These are phyloP conservation scores for Acrocephalus kingi DNA, from an alignment of 2,113 vertebrate genomes.

Conservation along the genomic window DNA sequence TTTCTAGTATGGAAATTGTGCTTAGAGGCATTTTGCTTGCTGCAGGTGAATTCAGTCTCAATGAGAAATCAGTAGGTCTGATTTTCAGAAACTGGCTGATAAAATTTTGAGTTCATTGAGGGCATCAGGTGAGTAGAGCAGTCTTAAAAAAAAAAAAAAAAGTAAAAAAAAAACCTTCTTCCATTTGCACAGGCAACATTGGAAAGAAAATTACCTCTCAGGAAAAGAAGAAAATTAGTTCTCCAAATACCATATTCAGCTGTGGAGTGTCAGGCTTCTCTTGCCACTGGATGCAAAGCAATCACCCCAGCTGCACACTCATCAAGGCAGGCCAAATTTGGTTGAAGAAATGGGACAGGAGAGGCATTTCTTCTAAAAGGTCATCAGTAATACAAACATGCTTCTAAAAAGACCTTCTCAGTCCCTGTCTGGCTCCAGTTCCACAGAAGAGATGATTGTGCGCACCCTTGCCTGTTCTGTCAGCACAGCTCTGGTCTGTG, in stretches of 20 bases:
- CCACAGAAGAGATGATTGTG: not conserved
- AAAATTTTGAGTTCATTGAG: not conserved
- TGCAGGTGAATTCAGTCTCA: not conserved
- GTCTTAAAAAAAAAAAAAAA: not conserved
- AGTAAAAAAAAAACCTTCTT: not conserved
- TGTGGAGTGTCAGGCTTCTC: not conserved
- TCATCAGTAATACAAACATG: constrained; percentile 18
- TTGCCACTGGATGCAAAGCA: not conserved
- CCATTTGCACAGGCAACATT: not conserved
- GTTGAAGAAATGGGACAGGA: not conserved
- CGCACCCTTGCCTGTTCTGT: not conserved
- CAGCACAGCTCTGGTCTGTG: not conserved
- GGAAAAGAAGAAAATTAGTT: not conserved
- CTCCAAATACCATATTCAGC: not conserved
- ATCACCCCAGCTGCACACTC: not conserved
- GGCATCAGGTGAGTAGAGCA: not conserved
- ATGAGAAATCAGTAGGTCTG: not conserved
- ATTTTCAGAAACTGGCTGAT: not conserved
- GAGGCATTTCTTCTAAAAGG: constrained; percentile 1
- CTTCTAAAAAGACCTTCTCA: constrained; percentile 11
- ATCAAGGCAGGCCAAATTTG: not conserved
- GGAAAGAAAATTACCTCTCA: not conserved
- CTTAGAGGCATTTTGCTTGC: not conserved
- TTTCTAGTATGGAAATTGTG: not conserved
- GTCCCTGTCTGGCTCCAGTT: not conserved